Percentiles rank a stretch among this genome's conserved stretches.
phyloP scores from a whole-genome alignment of 2,113 vertebrate genomes.

The Crocuta crocuta region DNA sequence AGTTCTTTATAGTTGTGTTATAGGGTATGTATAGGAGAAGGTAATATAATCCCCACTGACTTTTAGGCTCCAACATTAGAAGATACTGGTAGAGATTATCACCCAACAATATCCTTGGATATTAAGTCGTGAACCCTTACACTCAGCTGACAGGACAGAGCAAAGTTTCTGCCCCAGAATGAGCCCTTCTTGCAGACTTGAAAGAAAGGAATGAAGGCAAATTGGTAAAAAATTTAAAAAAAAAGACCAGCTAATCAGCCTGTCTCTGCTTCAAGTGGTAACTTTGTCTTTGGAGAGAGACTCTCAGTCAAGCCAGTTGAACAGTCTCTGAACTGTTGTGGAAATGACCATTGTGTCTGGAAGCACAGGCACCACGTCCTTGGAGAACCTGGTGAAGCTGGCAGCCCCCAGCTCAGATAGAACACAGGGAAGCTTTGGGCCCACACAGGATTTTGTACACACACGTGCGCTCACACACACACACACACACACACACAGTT shows the following conservation, averaged over 20 bases:
- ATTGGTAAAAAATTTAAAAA: not conserved
- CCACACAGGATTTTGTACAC: not conserved
- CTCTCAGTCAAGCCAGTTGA: fast-evolving
- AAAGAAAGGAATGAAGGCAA: not conserved
- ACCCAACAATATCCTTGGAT: not conserved
- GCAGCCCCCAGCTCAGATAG: too few species aligned
- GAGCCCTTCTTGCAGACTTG: not conserved
- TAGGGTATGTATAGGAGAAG: not conserved
- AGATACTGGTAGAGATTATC: not conserved
- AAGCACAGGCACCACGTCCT: too few species aligned
- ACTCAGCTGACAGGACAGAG: not conserved
- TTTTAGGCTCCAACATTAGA: not conserved
- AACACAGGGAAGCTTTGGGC: not conserved
- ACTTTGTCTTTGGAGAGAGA: not conserved
- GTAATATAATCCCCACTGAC: not conserved
- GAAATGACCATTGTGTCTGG: not conserved
- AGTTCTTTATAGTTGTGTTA: not conserved
- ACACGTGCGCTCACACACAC: not conserved
- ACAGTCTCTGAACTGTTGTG: not conserved
- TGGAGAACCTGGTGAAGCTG: not conserved
- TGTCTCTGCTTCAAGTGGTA: not conserved
- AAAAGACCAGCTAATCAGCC: not conserved
- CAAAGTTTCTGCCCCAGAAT: not conserved
- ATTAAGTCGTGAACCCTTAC: not conserved
- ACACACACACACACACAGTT: not conserved